These are phyloP conservation scores for Malurus cyaneus DNA, from an alignment of 2,113 vertebrate species.

Conservation along the genomic window DNA sequence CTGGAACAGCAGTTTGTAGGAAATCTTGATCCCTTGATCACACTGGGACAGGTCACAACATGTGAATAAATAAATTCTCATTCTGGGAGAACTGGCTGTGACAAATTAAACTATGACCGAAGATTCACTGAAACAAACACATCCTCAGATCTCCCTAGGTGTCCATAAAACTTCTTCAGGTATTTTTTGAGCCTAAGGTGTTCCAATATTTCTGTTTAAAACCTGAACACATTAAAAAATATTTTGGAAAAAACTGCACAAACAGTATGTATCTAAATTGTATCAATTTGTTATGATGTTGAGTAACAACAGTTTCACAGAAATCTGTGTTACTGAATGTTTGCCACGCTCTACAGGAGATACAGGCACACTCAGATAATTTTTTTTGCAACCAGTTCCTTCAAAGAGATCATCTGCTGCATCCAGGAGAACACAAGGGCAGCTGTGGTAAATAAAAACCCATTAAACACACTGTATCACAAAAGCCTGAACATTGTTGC, in stretches of 20 bases:
- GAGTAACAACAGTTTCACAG: background rate
- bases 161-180: background rate
- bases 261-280: conserved; percentile 1
- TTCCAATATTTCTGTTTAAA: conserved; percentile 1
- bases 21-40: background rate
- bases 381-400: background rate
- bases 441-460: background rate
- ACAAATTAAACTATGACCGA: background rate
- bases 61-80: background rate
- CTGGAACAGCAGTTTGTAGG: background rate
- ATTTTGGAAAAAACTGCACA: background rate
- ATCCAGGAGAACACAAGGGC: background rate
- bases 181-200: background rate
- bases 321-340: background rate
- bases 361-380: conserved; percentile 9
- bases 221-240: background rate
- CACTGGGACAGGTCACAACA: background rate
- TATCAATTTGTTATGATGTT: background rate
- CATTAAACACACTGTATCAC: background rate
- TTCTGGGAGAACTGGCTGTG: background rate
- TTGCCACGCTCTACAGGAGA: background rate
- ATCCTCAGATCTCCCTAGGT: background rate
- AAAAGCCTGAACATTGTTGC: background rate
- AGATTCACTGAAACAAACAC: background rate
- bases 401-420: conserved; percentile 4